Percentiles rank a stretch among this genome's conserved stretches.
phyloP scores from a whole-genome alignment of 1,140 invertebrate genomes.

The Hestina assimilis region DNA sequence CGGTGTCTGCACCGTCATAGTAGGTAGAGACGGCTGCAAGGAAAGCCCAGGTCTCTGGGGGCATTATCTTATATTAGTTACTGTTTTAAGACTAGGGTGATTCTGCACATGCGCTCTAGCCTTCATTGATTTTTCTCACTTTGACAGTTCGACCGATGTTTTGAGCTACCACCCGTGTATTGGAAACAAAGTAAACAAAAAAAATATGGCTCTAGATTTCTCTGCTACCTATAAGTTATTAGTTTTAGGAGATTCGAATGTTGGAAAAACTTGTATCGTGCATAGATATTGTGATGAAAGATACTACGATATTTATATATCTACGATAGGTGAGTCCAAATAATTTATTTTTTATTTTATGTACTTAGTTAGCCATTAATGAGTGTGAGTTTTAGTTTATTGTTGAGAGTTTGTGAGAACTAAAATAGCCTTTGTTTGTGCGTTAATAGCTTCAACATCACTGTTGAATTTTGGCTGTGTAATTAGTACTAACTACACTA shows the following conservation, averaged over 20 bases:
- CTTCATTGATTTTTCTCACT: conserved; percentile 73
- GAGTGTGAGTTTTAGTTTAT: too few relatives aligned
- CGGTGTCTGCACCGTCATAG: conserved; percentile 24
- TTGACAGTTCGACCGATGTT: conserved; percentile 74
- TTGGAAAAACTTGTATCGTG: conserved; percentile 94
- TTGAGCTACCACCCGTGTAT: conserved; percentile 59
- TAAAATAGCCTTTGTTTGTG: too few relatives aligned
- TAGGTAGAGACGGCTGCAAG: conserved; percentile 21
- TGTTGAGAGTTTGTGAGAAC: too few relatives aligned
- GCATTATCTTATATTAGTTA: conserved; percentile 35
- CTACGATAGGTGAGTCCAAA: conserved; percentile 90
- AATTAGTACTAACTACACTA: too few relatives aligned
- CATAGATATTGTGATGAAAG: conserved; percentile 94
- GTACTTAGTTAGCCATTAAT: conserved; percentile 40
- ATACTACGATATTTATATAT: conserved; percentile 95
- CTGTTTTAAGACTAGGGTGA: conserved; percentile 39
- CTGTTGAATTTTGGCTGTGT: too few relatives aligned
- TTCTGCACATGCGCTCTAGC: conserved; percentile 60
- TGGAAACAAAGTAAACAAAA: conserved; percentile 67
- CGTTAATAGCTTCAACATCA: too few relatives aligned
- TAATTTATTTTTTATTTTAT: conserved; percentile 56
- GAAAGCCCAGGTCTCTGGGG: conserved; percentile 26
- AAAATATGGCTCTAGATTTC: conserved; percentile 88
- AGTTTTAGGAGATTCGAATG: conserved; percentile 93
- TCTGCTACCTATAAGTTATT: conserved; percentile 91